phyloP scores from a whole-genome alignment of 2,797 vertebrate genomes.

The Micrastur ruficollis region DNA sequence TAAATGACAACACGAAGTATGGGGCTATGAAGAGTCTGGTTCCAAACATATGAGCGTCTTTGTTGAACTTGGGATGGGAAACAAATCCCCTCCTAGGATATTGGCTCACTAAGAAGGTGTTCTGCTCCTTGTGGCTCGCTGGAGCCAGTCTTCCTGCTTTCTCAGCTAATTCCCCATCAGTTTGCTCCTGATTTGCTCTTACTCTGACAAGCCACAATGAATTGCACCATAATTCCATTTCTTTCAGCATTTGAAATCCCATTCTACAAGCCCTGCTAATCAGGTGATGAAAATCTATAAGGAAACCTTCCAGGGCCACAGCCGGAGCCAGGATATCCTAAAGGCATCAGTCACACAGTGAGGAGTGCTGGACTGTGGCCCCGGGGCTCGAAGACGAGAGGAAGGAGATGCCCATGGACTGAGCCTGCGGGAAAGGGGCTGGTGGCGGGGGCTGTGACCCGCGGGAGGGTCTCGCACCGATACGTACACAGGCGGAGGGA shows the following conservation, averaged over 20 bases:
- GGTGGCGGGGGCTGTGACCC: neutral
- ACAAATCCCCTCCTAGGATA: neutral
- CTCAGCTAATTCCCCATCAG: constrained; percentile 63
- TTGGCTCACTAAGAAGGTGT: constrained; percentile 42
- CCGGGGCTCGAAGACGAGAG: accelerated
- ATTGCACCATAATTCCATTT: constrained; percentile 62
- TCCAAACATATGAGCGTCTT: neutral
- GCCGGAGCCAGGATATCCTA: constrained; percentile 52
- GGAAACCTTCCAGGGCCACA: constrained; percentile 49
- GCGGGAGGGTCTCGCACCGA: accelerated
- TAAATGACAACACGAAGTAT: neutral
- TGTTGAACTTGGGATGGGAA: constrained; percentile 12
- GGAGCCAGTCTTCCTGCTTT: constrained; percentile 65
- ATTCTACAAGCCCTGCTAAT: constrained; percentile 55
- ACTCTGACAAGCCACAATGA: constrained; percentile 58
- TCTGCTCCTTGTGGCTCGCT: constrained; percentile 15
- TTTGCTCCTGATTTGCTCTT: constrained; percentile 56
- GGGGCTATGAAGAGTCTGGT: neutral
- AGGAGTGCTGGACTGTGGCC: neutral
- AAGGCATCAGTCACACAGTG: constrained; percentile 2
- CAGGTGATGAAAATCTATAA: constrained; percentile 62
- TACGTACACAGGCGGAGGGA: constrained; percentile 91
- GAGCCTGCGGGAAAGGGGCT: neutral
- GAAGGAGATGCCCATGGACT: neutral
- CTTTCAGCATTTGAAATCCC: constrained; percentile 64